phyloP scores from a whole-genome alignment of 1,140 invertebrate genomes.

The Lucilia cuprina region DNA sequence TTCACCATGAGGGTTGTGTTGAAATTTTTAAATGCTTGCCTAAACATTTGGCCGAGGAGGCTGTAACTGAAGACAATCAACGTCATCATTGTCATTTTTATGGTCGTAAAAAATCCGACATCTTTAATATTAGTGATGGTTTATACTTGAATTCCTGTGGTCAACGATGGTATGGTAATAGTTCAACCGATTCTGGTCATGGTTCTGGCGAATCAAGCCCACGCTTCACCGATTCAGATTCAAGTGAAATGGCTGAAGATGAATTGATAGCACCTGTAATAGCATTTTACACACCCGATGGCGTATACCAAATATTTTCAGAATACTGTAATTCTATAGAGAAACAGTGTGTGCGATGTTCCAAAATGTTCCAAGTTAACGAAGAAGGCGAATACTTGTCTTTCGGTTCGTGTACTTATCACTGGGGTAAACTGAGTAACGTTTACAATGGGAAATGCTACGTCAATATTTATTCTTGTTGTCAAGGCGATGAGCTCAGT shows the following conservation, averaged over 20 bases:
- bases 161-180: constrained; percentile 6
- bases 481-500: constrained; percentile 59
- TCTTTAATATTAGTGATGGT: constrained; percentile 40
- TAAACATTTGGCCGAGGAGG: constrained; percentile 21
- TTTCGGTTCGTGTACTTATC: constrained; percentile 77
- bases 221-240: constrained; percentile 62
- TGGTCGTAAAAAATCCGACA: constrained; percentile 10
- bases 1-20: constrained; percentile 67
- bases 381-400: constrained; percentile 72
- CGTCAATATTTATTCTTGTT: constrained; percentile 65
- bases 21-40: constrained; percentile 68
- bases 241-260: constrained; percentile 65
- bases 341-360: constrained; percentile 77
- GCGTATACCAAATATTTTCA: constrained; percentile 43
- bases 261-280: constrained; percentile 19
- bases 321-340: constrained; percentile 54
- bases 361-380: constrained; percentile 72
- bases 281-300: constrained; percentile 37
- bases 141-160: neutral
- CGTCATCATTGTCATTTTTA: constrained; percentile 34
- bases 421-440: constrained; percentile 75
- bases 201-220: constrained; percentile 64
- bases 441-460: constrained; percentile 45
- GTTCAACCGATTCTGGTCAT: constrained; percentile 51
- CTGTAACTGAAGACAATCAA: constrained; percentile 7